Evolutionary conservation across 2,888 invertebrate species (phyloP).

Genomic region (Pollenia amentaria): DNA sequence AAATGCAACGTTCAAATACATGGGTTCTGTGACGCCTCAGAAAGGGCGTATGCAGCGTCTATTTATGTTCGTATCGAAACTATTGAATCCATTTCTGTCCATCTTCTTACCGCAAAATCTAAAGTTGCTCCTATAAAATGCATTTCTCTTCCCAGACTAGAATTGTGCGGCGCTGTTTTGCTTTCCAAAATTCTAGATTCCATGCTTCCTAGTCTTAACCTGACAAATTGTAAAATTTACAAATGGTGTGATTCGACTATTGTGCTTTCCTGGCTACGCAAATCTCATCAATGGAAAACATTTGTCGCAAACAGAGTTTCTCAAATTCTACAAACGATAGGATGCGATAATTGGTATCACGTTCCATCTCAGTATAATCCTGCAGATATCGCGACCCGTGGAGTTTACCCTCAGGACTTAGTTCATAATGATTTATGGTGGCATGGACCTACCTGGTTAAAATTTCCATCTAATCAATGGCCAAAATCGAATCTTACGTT

Average conservation of each 20-base stretch:
- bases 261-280: constrained; percentile 35
- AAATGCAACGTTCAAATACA: constrained; percentile 8
- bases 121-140: no score
- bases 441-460: constrained; percentile 30
- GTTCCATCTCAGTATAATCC: constrained; percentile 39
- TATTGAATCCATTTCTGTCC: background rate
- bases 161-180: no score
- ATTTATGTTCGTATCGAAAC: background rate
- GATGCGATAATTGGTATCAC: no score
- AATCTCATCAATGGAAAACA: constrained; percentile 21
- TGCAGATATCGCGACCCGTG: constrained; percentile 37
- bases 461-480: background rate
- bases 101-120: constrained; percentile 43
- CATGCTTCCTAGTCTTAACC: no score
- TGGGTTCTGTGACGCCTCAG: constrained; percentile 9
- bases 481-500: background rate
- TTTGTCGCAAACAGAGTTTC: constrained; percentile 43
- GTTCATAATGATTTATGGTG: constrained; percentile 28
- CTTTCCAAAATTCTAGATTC: no score
- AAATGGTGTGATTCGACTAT: constrained; percentile 28
- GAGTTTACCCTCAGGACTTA: constrained; percentile 7
- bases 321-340: constrained; percentile 23
- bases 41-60: background rate
- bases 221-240: background rate
- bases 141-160: no score